A percentile compares a stretch with the other conserved stretches of the same genome.
These are phyloP conservation scores for Neopelma chrysocephalum DNA, from an alignment of 2,797 vertebrate genomes.

Conservation along the genomic window DNA sequence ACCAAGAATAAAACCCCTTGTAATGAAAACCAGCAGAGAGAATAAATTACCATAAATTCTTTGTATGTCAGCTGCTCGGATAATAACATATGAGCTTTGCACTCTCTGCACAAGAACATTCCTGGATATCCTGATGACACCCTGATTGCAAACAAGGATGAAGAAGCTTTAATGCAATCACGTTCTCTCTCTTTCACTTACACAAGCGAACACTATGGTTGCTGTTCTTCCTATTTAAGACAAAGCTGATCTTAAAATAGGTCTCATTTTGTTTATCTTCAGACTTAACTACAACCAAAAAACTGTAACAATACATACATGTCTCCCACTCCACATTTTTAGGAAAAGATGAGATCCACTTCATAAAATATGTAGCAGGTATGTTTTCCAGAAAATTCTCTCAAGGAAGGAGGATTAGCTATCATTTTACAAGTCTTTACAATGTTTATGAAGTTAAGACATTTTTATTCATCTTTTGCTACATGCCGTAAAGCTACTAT, in stretches of 20 bases:
- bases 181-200: background rate
- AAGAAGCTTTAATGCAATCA: background rate
- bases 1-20: slow-evolving; percentile 37
- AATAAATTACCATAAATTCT: slow-evolving; percentile 62
- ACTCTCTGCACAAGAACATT: background rate
- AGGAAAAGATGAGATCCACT: background rate
- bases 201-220: background rate
- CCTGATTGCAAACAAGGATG: background rate
- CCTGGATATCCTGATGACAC: background rate
- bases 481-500: background rate
- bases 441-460: background rate
- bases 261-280: background rate
- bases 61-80: background rate
- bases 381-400: background rate
- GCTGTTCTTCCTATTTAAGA: background rate
- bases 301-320: background rate
- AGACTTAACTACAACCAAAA: background rate
- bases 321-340: background rate
- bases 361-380: background rate
- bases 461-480: background rate
- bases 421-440: background rate
- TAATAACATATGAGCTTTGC: background rate
- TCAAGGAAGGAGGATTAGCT: background rate
- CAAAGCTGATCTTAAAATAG: background rate
- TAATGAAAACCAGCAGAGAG: slow-evolving; percentile 42